A percentile compares a stretch with the other conserved stretches of the same genome.
Evolutionary conservation across 2,797 vertebrate genomes (phyloP).

Genomic region (Epinephelus malabaricus): DNA sequence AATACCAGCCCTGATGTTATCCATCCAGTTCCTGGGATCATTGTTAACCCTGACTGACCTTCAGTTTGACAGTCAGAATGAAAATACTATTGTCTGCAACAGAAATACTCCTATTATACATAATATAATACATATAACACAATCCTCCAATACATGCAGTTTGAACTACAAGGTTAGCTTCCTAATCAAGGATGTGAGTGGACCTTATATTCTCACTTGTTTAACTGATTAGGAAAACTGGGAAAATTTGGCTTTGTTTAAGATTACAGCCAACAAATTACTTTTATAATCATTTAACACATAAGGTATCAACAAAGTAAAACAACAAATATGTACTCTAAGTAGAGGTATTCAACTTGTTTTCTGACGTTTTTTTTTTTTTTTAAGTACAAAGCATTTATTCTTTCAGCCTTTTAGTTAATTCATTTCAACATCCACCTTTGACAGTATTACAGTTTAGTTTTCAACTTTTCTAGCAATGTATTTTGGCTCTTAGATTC

Average conservation of each 20-base stretch:
- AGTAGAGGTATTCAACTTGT: too few species aligned
- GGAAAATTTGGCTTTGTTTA: not conserved
- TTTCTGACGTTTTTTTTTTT: too few species aligned
- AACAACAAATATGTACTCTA: not conserved
- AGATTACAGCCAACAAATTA: not conserved
- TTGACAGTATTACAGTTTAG: too few species aligned
- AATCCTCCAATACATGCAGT: conserved; percentile 16
- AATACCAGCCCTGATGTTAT: conserved; percentile 63
- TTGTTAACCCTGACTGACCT: conserved; percentile 31
- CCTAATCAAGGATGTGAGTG: not conserved
- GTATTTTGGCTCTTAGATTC: too few species aligned
- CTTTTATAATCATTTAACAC: not conserved
- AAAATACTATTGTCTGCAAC: conserved; percentile 9
- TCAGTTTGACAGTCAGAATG: conserved; percentile 11
- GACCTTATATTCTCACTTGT: too few species aligned
- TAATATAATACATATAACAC: not conserved
- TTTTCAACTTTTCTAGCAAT: too few species aligned
- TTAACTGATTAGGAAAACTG: not conserved
- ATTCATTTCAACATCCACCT: too few species aligned
- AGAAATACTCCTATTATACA: not conserved
- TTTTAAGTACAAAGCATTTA: too few species aligned
- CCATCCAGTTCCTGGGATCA: conserved; percentile 33
- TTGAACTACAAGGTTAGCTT: not conserved
- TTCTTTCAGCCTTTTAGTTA: too few species aligned
- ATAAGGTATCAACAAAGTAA: not conserved